Base-by-base conservation (phyloP, 2,888 invertebrate genomes). In the Nemapogon koenigi region DNA sequence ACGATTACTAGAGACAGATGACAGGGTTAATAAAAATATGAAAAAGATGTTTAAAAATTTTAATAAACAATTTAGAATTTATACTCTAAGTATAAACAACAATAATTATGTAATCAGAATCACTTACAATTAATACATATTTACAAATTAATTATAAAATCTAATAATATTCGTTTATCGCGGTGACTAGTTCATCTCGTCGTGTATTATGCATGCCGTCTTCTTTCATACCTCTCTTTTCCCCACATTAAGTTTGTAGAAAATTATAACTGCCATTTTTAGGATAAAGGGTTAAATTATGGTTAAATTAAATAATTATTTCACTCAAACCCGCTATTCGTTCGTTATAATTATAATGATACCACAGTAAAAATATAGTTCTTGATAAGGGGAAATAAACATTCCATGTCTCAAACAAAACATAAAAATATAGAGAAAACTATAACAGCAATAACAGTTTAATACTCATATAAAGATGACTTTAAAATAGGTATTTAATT, bases 111-210 rank as follows among this genome's bases (percentile, higher is more conserved):
- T 18, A 33, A 33, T 33, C n/a, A n/a, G n/a, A 19, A 4, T 22
- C 6, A 30, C 4, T 15, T 30, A 33, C 18, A 6, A 16, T 19
- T 33, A 19, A 33, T 17, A 17, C 32, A 18, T 16, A 35, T 35
- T 19, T 16, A 16, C 6, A 6, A 28, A 13, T 35, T 41, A 41
- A 37, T 37, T 41, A 41, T 38, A 41, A 37, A 37, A 22, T 37
- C 14, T 30, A 15, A 27, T 32, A 37, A 36, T 14, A 35, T 35
- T 37, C 32, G 38, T n/a, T n/a, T n/a, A 26, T 41, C 41, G 39
- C 41, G 53, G 52, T 57, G 63, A 66, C 68, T 66, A 65, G 66
- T 62, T 67, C 59, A 60, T 63, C 62, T 65, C 62, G 63, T 55
- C 57, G 61, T 54, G 53, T 19, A 53, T 53, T 60, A 57, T 62